Conservation (phyloP, 2,113 vertebrate genomes). For the Poeciliopsis turrubarensis region DNA sequence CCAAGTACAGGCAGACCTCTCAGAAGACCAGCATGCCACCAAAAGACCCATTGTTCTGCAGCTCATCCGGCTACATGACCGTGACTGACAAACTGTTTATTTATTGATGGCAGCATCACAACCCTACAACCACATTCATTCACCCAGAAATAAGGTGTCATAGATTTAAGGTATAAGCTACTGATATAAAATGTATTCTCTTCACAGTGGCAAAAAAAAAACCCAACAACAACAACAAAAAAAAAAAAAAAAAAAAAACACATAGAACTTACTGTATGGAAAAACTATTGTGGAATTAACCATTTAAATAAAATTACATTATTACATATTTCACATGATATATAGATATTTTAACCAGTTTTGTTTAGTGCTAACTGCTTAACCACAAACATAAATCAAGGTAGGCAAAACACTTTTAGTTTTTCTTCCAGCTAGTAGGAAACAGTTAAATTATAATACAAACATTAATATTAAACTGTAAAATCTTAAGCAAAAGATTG, state of each 20-base stretch:
- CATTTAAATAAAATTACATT: not conserved
- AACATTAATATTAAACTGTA: not conserved
- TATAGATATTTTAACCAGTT: not conserved
- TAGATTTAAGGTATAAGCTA: not conserved
- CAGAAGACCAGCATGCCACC: constrained; percentile 56
- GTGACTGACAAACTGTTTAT: constrained; percentile 22
- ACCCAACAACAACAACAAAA: no score
- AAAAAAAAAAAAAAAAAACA: no score
- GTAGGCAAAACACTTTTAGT: not conserved
- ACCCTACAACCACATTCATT: constrained; percentile 48
- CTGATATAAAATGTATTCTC: not conserved
- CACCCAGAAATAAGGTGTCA: constrained; percentile 14
- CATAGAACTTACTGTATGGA: not conserved
- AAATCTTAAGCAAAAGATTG: no score
- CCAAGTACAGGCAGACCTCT: constrained; percentile 81
- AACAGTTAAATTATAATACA: not conserved
- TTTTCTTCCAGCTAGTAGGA: not conserved
- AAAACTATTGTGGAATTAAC: not conserved
- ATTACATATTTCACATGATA: not conserved
- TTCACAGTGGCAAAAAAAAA: no score
- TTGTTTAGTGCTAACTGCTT: not conserved
- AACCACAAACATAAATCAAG: not conserved
- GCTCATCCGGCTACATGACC: constrained; percentile 26
- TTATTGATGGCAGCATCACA: constrained; percentile 47
- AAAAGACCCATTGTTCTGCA: constrained; percentile 75